Percentiles rank a stretch among this genome's conserved stretches.
phyloP scores from a whole-genome alignment of 2,113 vertebrate genomes.

The Cheilinus undulatus region DNA sequence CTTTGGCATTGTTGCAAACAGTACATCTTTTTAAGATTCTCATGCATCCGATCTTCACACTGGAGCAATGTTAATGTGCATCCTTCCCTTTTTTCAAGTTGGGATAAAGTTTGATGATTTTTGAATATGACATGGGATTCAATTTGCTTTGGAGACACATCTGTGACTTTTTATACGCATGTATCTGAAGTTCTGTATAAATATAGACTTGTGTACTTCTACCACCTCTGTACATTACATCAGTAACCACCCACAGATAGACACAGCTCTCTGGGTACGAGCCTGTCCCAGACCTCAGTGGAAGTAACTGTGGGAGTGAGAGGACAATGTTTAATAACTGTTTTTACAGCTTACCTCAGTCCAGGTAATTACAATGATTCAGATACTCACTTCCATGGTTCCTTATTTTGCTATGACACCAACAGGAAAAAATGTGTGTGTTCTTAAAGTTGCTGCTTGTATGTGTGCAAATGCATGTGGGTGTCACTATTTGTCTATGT shows the following conservation, averaged over 20 bases:
- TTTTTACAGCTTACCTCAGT: conserved; percentile 41
- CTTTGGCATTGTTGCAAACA: no score
- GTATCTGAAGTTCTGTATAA: neutral
- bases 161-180: neutral
- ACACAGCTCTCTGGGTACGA: neutral
- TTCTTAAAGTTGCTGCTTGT: conserved; percentile 8
- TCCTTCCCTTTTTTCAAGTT: no score
- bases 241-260: conserved; percentile 10
- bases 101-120: no score
- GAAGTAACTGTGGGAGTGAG: neutral
- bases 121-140: no score
- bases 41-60: no score
- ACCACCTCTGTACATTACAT: no score
- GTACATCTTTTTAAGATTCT: no score
- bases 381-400: conserved; percentile 9
- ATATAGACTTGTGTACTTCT: neutral
- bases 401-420: conserved; percentile 48
- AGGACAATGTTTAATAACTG: conserved; percentile 45
- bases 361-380: conserved; percentile 61
- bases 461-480: conserved; percentile 13
- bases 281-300: conserved; percentile 8
- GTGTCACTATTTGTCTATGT: conserved; percentile 48
- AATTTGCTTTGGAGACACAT: no score
- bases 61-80: no score
- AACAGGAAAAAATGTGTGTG: conserved; percentile 48